Evolutionary conservation across 2,797 vertebrate species (phyloP).

Genomic region (Coracias cyanogaster): DNA sequence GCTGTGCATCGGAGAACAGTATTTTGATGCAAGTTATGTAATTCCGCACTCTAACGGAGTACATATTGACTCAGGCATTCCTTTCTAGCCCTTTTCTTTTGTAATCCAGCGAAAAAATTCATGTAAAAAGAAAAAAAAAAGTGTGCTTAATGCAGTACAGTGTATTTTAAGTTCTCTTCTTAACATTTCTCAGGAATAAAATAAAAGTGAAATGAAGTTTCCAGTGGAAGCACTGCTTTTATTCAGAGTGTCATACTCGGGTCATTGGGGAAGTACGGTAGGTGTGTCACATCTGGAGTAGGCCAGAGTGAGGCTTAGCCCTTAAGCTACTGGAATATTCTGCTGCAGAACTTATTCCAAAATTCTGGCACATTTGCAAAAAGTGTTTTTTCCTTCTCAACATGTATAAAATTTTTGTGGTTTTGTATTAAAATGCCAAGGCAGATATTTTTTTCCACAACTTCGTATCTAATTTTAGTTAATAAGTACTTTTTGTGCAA

Average conservation of each 20-base stretch:
- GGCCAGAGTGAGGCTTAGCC: neutral
- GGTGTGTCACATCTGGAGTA: neutral
- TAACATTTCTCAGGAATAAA: neutral
- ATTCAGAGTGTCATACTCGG: neutral
- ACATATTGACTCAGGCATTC: neutral
- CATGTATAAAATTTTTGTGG: neutral
- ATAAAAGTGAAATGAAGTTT: neutral
- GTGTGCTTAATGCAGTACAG: neutral
- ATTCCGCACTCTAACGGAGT: neutral
- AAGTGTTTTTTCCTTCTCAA: neutral
- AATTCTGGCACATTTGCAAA: neutral
- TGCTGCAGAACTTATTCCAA: neutral
- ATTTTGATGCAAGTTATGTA: neutral
- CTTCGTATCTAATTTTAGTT: slow-evolving; percentile 27
- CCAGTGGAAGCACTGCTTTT: neutral
- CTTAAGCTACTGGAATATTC: neutral
- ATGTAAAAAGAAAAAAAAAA: neutral
- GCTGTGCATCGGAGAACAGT: neutral
- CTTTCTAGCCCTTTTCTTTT: neutral
- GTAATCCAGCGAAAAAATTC: neutral
- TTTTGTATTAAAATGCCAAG: neutral
- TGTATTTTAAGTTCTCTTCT: neutral
- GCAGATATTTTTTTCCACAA: neutral
- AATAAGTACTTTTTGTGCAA: neutral
- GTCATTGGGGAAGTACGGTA: neutral